Conservation (phyloP, 1,140 invertebrate genomes). For the Gryon sp. region DNA sequence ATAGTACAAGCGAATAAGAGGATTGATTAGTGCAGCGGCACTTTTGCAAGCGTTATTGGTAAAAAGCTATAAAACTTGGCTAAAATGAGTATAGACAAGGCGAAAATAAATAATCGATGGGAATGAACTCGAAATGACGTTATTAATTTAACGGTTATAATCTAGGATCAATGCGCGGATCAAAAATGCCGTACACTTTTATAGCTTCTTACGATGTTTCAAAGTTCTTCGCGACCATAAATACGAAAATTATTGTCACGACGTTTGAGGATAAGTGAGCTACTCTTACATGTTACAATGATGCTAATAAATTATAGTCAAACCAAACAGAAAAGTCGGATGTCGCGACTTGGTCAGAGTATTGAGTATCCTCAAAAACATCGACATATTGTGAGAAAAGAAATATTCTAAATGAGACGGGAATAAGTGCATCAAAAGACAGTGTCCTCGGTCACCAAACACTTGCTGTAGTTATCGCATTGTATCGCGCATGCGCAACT, state of each 20-base stretch:
- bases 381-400: constrained; percentile 14
- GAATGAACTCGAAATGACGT: constrained; percentile 41
- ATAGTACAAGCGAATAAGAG: not conserved
- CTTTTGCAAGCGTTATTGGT: not conserved
- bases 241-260: constrained; percentile 30
- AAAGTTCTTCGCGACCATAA: constrained; percentile 14
- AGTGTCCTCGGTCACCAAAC: too few species aligned
- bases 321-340: not conserved
- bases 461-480: too few species aligned
- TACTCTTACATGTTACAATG: too few species aligned
- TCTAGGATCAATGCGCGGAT: constrained; percentile 13
- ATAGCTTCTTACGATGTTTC: constrained; percentile 32
- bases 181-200: constrained; percentile 25
- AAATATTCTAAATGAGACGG: constrained; percentile 24
- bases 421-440: constrained; percentile 7
- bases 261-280: not conserved
- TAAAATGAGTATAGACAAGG: constrained; percentile 24
- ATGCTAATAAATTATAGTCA: too few species aligned
- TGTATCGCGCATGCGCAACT: too few species aligned
- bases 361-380: constrained; percentile 6
- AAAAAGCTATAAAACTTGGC: constrained; percentile 42
- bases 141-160: constrained; percentile 21
- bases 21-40: not conserved
- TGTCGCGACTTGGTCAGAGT: not conserved
- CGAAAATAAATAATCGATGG: constrained; percentile 56